A percentile compares a stretch with the other conserved stretches of the same genome.
Evolutionary conservation across 2,888 invertebrate species (phyloP).

Genomic region (Gandaritis pyraliata): DNA sequence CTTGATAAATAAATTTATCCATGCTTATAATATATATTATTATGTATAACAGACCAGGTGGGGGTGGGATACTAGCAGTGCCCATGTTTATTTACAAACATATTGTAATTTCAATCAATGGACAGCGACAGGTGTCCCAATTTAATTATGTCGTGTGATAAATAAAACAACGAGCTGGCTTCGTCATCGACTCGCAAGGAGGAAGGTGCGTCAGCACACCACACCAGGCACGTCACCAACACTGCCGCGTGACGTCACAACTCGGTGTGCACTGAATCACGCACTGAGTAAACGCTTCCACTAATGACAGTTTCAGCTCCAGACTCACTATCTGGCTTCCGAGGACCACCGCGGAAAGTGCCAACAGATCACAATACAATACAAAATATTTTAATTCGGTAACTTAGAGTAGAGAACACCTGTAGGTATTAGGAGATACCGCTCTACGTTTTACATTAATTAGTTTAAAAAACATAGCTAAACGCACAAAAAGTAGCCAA

Average conservation of each 20-base stretch:
- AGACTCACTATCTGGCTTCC: slow-evolving; percentile 19
- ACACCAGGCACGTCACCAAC: slow-evolving; percentile 15
- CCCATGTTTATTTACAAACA: too few species aligned
- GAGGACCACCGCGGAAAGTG: background rate
- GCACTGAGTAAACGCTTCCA: slow-evolving; percentile 9
- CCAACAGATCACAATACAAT: background rate
- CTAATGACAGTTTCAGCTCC: slow-evolving; percentile 18
- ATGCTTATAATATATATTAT: too few species aligned
- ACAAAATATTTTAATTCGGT: too few species aligned
- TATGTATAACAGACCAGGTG: too few species aligned
- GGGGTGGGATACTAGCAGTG: too few species aligned
- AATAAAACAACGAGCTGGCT: slow-evolving; percentile 1
- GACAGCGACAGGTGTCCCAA: background rate
- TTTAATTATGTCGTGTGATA: background rate
- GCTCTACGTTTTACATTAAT: too few species aligned
- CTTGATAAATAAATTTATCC: too few species aligned
- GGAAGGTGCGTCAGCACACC: slow-evolving; percentile 17
- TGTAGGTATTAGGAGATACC: too few species aligned
- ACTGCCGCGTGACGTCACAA: slow-evolving; percentile 21
- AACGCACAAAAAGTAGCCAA: background rate
- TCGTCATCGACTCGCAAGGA: slow-evolving; percentile 15
- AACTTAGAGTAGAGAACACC: too few species aligned
- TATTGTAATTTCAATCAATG: background rate
- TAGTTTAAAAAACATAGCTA: too few species aligned
- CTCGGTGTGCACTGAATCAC: slow-evolving; percentile 17